Percentiles rank a stretch among this genome's conserved stretches.
These are phyloP conservation scores for Brachionus manjavacas DNA, from an alignment of 1,140 invertebrate species.

Conservation along the genomic window DNA sequence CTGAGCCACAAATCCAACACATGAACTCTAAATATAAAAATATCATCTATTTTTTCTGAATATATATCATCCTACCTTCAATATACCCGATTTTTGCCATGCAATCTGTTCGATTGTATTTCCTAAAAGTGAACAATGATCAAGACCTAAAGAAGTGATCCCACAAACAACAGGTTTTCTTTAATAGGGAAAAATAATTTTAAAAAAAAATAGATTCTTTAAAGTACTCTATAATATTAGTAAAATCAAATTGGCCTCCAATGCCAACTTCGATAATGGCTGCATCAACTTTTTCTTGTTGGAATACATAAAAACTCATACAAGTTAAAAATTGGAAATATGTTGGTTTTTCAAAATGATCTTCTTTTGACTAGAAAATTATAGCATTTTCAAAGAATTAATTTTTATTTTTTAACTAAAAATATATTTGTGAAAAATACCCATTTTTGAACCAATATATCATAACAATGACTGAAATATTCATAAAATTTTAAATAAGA, in stretches of 20 bases:
- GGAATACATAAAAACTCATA: constrained; percentile 81
- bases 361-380: constrained; percentile 42
- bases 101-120: constrained; percentile 80
- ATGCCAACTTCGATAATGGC: constrained; percentile 94
- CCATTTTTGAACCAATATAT: constrained; percentile 12
- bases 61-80: constrained; percentile 64
- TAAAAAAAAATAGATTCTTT: not conserved
- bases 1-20: constrained; percentile 7
- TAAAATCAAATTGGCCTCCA: constrained; percentile 86
- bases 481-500: constrained; percentile 68
- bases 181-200: not conserved
- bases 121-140: constrained; percentile 77
- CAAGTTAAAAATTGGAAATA: constrained; percentile 93
- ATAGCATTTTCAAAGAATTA: not conserved
- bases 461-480: constrained; percentile 68
- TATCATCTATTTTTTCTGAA: not conserved
- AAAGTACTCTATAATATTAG: constrained; percentile 76
- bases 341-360: constrained; percentile 67
- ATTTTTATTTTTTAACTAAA: not conserved
- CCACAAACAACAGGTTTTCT: constrained; percentile 75
- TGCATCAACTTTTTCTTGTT: constrained; percentile 78
- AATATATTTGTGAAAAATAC: no score
- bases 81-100: constrained; percentile 89
- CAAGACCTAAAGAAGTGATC: constrained; percentile 82
- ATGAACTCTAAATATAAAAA: constrained; percentile 2